Evolutionary conservation across 2,113 vertebrate species (phyloP).

Genomic region (Ovibos moschatus): DNA sequence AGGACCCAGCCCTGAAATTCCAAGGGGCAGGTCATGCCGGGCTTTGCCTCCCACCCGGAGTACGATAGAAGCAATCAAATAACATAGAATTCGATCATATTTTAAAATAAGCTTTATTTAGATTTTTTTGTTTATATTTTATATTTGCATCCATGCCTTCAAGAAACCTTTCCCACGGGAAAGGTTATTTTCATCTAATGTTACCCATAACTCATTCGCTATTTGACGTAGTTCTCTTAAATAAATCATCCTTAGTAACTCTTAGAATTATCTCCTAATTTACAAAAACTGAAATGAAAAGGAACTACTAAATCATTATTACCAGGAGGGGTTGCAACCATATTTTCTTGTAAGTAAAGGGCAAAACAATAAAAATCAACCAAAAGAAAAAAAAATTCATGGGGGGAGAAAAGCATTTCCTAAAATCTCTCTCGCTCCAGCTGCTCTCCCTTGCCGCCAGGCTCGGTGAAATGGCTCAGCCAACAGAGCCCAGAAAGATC

Average conservation of each 20-base stretch:
- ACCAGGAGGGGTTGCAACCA: slow-evolving; percentile 73
- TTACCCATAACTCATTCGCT: slow-evolving; percentile 88
- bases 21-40: background rate
- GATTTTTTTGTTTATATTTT: slow-evolving; percentile 84
- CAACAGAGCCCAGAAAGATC: slow-evolving; percentile 61
- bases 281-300: slow-evolving; percentile 91
- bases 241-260: slow-evolving; percentile 93
- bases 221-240: slow-evolving; percentile 88
- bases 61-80: slow-evolving; percentile 72
- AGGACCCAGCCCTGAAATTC: slow-evolving; percentile 12
- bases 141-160: slow-evolving; percentile 95
- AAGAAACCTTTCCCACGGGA: slow-evolving; percentile 84
- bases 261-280: slow-evolving; percentile 91
- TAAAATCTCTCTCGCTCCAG: slow-evolving; percentile 72
- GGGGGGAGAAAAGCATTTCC: slow-evolving; percentile 16
- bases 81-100: slow-evolving; percentile 80
- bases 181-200: slow-evolving; percentile 85
- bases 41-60: slow-evolving; percentile 41
- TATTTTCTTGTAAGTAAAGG: slow-evolving; percentile 71
- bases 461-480: slow-evolving; percentile 42
- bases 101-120: slow-evolving; percentile 99
- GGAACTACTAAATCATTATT: slow-evolving; percentile 81
- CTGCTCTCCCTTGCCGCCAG: background rate
- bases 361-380: slow-evolving; percentile 62
- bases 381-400: slow-evolving; percentile 61